Base-by-base conservation (phyloP, 1,140 invertebrate genomes). In the Prorops nasuta region DNA sequence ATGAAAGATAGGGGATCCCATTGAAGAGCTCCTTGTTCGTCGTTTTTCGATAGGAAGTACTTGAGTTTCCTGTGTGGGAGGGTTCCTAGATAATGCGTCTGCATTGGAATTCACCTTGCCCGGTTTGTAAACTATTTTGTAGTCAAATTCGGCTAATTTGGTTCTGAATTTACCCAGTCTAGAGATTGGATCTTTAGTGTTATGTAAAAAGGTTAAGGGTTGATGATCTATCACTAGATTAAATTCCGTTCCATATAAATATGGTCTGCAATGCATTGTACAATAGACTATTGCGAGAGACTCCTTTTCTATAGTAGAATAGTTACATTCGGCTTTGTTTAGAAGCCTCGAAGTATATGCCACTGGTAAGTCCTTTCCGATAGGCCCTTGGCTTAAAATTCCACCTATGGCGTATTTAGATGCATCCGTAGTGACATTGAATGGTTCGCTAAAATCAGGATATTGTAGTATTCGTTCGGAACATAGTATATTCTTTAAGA, bases 361-460 rank as follows among this genome's bases (percentile, higher is more conserved):
- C 12, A 37, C 6, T 1, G 35, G 15, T 2, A 37, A 18, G 12
- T 37, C 35, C 16, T 17, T 17, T 3, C 15, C 35, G 3, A 37
- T 17, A 2, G 35, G 3, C 2, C 35, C 35, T 37, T 37, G 35
- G 19, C 35, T 37, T 10, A 37, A 14, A 3, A 37, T 6, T 10
- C 7, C 39, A 2, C 39, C 39, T 8, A 21, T 2, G 3, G 39
- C 39, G 21, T 10, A 41, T 10, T 28, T n/a, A 2, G 18, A 24
- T 15, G 42, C 15, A 3, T 44, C 17, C 1, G 24, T 34, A 56
- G 49, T 37, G 6, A 37, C 35, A 36, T 41, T n/a, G 10, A 40
- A 40, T 7, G 19, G 20, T 21, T 17, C 0, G 12, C 28, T 22
- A 15, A 40, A 40, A 9, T 40, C 38, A 14, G 38, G 38, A 14